phyloP scores from a whole-genome alignment of 2,888 invertebrate species.

The Lochmaea capreae region DNA sequence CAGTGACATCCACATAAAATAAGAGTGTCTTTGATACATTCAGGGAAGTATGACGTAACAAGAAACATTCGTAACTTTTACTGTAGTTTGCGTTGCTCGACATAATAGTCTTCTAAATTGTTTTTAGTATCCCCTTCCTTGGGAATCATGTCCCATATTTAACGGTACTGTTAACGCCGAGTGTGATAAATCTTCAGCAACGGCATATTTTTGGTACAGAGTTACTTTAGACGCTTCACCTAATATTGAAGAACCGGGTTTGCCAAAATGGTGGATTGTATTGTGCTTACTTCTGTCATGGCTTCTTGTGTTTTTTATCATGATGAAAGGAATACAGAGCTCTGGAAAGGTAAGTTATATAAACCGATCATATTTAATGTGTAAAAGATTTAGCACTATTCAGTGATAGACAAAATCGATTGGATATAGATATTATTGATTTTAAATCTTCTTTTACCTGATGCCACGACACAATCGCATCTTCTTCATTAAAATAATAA shows the following conservation, averaged over 20 bases:
- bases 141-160: conserved; percentile 81
- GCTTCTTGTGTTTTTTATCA: conserved; percentile 92
- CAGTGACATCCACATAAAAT: too few species aligned
- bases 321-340: conserved; percentile 96
- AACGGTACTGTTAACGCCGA: conserved; percentile 79
- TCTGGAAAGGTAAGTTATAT: conserved; percentile 82
- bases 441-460: too few species aligned
- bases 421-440: too few species aligned
- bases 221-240: conserved; percentile 89
- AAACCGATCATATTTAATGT: neutral
- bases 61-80: too few species aligned
- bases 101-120: conserved; percentile 19
- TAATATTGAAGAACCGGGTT: conserved; percentile 85
- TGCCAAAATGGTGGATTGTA: conserved; percentile 93
- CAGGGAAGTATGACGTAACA: too few species aligned
- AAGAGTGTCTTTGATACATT: too few species aligned
- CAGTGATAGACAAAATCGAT: too few species aligned
- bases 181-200: conserved; percentile 86
- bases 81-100: too few species aligned
- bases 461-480: too few species aligned
- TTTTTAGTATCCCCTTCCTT: conserved; percentile 82
- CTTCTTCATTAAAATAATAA: too few species aligned
- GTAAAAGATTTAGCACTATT: too few species aligned
- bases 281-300: conserved; percentile 88
- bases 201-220: conserved; percentile 94